Evolutionary conservation across 2,797 vertebrate genomes (phyloP).

Genomic region (Potorous gilbertii): DNA sequence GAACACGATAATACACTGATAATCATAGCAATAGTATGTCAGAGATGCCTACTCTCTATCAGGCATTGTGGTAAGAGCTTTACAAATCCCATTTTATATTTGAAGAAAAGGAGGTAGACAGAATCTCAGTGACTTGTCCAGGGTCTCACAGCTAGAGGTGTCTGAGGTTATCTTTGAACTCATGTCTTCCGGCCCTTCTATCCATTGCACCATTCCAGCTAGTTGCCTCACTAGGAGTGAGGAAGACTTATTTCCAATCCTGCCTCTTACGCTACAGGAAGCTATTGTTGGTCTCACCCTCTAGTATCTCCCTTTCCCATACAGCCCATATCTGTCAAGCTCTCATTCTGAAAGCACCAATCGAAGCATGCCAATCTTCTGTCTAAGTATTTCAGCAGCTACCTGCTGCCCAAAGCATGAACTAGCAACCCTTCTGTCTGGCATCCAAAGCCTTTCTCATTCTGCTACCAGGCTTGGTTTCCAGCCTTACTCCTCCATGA

Average conservation of each 20-base stretch:
- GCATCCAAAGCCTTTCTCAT: not conserved
- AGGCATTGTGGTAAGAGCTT: not conserved
- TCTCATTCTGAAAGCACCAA: not conserved
- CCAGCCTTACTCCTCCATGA: not conserved
- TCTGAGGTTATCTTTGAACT: not conserved
- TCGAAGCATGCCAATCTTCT: not conserved
- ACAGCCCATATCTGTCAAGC: not conserved
- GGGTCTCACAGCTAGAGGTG: not conserved
- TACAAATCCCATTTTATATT: not conserved
- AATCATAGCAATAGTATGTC: not conserved
- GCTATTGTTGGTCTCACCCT: not conserved
- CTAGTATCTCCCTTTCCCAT: not conserved
- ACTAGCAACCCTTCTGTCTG: not conserved
- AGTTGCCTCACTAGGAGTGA: not conserved
- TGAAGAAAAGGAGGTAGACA: not conserved
- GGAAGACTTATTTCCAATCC: not conserved
- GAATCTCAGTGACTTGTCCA: not conserved
- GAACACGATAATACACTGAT: not conserved
- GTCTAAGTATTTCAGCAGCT: not conserved
- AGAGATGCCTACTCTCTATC: rapidly evolving
- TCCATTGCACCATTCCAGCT: not conserved
- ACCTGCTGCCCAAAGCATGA: not conserved
- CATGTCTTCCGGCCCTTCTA: too few species aligned
- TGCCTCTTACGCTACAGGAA: not conserved
- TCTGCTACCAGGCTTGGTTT: not conserved